These are phyloP conservation scores for Cheumatopsyche charites DNA, from an alignment of 1,140 invertebrate species.

Conservation along the genomic window DNA sequence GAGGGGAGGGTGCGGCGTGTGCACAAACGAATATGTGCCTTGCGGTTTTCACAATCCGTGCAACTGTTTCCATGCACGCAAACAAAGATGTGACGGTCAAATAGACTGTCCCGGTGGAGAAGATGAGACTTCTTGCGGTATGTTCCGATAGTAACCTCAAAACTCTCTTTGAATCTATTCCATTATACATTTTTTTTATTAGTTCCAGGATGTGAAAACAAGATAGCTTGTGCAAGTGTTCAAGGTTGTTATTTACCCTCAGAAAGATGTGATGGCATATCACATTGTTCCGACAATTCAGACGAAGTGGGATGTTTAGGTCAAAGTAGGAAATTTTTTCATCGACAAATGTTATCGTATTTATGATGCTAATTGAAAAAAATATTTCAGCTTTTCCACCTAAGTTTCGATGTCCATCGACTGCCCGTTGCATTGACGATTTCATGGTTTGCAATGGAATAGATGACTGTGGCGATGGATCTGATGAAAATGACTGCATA, in stretches of 20 bases:
- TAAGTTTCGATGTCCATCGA: conserved; percentile 39
- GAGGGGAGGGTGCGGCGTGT: conserved; percentile 35
- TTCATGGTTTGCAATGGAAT: conserved; percentile 39
- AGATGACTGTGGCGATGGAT: conserved; percentile 46
- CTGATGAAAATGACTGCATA: conserved; percentile 44
- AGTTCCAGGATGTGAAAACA: conserved; percentile 44
- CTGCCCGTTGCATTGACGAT: conserved; percentile 39
- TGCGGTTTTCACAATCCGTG: conserved; percentile 42
- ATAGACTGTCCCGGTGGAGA: conserved; percentile 45
- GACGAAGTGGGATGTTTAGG: conserved; percentile 42
- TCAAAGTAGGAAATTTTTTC: conserved; percentile 17
- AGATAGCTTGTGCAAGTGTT: conserved; percentile 43
- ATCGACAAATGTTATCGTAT: neutral
- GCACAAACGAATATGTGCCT: conserved; percentile 33
- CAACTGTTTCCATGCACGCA: conserved; percentile 37
- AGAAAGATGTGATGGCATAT: conserved; percentile 40
- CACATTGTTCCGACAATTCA: conserved; percentile 43
- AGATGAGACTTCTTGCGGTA: conserved; percentile 45
- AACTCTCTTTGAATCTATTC: neutral
- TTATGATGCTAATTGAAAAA: neutral
- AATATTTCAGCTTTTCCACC: conserved; percentile 29
- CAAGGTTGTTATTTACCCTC: conserved; percentile 41
- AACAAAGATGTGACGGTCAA: conserved; percentile 43
- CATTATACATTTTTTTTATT: neutral
- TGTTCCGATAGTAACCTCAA: neutral